Base-by-base conservation (phyloP, 2,888 invertebrate genomes). In the Clivina fossor region DNA sequence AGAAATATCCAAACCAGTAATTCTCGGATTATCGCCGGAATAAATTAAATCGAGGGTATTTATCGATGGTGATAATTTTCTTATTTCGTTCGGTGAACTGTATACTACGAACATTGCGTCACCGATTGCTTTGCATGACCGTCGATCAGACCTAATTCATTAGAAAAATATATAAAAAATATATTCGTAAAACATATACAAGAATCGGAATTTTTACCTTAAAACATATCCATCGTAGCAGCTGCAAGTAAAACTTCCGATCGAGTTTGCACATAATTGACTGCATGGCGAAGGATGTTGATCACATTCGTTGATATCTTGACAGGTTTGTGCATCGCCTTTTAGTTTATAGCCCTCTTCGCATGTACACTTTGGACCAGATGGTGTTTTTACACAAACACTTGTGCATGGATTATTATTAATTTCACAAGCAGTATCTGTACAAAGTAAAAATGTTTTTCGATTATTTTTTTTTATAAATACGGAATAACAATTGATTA, bases 231-330 rank as follows among this genome's bases (percentile, higher is more conserved):
- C 84, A 5, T 76, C 71, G 58, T 77, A 75, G 60, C 86, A 87
- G 3, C 76, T 74, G 65, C 87, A 87, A 1, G 69, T 43, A 66
- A 76, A 85, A 0, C 79, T 76, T 0, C 84, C 84, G 0, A 68
- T 70, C 0, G 69, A 66, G 63, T 86, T 84, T 20, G 65, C 64
- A 66, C 87, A 87, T 2, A 76, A 63, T 65, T 90, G 90, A 2
- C 86, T 79, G 67, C 90, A 90, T 1, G 77, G 71, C 13, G 73
- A 70, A 1, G 74, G 73, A 11, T 76, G 73, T 1, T 68, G 61
- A 1, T 69, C 60, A 65, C 93, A 93, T 72, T 92, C 92, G 64
- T 91, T 78, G 0, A 86, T 73, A 66, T 92, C 89, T 9, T 67
- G 67, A 62, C 91, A 91, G 16, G 73, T 71, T 40, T 69, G 72